A percentile compares a stretch with the other conserved stretches of the same genome.
Conservation (phyloP, 1,140 invertebrate genomes). For the Brachionus asplanchnoidis region DNA sequence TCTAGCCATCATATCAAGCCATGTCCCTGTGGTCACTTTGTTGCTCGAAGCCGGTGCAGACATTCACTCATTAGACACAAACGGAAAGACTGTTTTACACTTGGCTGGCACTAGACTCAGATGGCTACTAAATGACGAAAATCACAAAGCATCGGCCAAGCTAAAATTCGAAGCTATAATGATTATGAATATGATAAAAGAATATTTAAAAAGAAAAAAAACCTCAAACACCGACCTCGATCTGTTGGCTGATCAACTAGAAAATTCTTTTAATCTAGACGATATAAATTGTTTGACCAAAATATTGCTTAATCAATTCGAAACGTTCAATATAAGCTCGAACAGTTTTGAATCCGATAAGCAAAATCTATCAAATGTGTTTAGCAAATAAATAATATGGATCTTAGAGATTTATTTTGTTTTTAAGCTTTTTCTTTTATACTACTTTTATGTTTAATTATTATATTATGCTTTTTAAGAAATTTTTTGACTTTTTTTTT, state of each 20-base stretch:
- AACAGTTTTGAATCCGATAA: not conserved
- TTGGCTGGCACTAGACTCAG: constrained; percentile 32
- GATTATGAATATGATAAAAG: constrained; percentile 41
- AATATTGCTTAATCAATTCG: constrained; percentile 43
- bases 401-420: not conserved
- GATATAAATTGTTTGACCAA: constrained; percentile 43
- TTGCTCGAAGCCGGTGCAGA: constrained; percentile 12
- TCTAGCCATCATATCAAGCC: constrained; percentile 29
- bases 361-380: not conserved
- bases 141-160: not conserved
- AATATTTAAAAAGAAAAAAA: constrained; percentile 42
- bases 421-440: not conserved
- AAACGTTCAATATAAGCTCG: constrained; percentile 38
- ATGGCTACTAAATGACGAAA: constrained; percentile 30
- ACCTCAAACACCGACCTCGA: constrained; percentile 39
- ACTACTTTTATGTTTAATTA: not conserved
- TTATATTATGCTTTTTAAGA: not conserved
- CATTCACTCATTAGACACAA: constrained; percentile 26
- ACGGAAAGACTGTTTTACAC: constrained; percentile 26
- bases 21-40: constrained; percentile 28
- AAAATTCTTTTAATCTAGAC: constrained; percentile 35
- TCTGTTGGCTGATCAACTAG: not conserved
- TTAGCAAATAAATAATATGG: not conserved
- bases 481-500: not conserved
- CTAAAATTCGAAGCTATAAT: constrained; percentile 29